phyloP scores from a whole-genome alignment of 2,888 invertebrate species.

The Ceramica pisi region DNA sequence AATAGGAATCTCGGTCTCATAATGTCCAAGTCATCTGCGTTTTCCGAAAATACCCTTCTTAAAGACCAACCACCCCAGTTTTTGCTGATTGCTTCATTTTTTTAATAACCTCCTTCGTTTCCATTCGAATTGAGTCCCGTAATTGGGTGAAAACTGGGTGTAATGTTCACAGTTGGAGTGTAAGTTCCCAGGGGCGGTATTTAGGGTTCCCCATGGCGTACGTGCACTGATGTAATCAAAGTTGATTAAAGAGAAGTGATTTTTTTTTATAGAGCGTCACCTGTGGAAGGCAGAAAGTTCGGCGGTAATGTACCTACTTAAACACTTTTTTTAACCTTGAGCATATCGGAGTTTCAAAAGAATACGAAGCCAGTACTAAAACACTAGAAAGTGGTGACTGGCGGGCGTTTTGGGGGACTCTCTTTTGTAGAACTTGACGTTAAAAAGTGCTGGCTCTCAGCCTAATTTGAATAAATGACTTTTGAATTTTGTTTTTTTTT shows the following conservation, averaged over 20 bases:
- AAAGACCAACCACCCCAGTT: slow-evolving; percentile 73
- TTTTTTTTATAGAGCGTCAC: no score
- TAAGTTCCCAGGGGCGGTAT: slow-evolving; percentile 15
- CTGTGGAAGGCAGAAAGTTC: no score
- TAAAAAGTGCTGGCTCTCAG: no score
- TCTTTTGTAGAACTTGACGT: no score
- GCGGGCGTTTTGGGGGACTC: no score
- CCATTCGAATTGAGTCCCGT: slow-evolving; percentile 74
- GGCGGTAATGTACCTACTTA: no score
- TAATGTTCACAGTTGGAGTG: slow-evolving; percentile 30
- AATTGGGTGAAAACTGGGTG: slow-evolving; percentile 66
- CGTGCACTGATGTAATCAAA: slow-evolving; percentile 6
- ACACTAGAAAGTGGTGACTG: no score
- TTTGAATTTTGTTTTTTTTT: no score
- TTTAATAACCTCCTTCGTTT: slow-evolving; percentile 80
- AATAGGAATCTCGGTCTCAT: slow-evolving; percentile 89
- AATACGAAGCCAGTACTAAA: no score
- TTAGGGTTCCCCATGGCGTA: slow-evolving; percentile 14
- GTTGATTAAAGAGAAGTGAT: background rate
- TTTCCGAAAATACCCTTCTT: slow-evolving; percentile 84
- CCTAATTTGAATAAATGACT: no score
- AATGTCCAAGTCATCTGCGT: slow-evolving; percentile 89
- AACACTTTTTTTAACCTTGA: no score
- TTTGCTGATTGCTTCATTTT: slow-evolving; percentile 83
- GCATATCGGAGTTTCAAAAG: no score